A percentile compares a stretch with the other conserved stretches of the same genome.
Conservation (phyloP, 2,888 invertebrate genomes). For the Chaitophorus viminalis region DNA sequence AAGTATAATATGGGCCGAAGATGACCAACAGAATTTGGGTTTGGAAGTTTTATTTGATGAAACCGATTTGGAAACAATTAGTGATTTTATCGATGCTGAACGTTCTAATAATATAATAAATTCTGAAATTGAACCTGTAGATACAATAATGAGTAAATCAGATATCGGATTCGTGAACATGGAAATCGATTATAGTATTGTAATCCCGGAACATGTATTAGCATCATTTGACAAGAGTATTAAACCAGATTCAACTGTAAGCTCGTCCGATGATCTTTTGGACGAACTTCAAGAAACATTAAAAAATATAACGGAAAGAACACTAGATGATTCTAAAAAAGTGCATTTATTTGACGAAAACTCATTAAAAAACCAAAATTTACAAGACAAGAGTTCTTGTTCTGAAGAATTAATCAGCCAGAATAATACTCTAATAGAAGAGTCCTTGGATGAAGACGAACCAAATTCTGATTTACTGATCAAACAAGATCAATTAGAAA, state of each 20-base stretch:
- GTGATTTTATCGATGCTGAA: constrained; percentile 62
- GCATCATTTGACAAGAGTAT: constrained; percentile 24
- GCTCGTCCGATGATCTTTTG: constrained; percentile 62
- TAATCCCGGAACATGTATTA: constrained; percentile 45
- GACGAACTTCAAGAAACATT: constrained; percentile 59
- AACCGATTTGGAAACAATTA: constrained; percentile 23
- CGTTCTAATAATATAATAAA: constrained; percentile 63
- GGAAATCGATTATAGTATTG: constrained; percentile 14
- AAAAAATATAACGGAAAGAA: constrained; percentile 62
- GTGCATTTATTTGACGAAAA: background rate
- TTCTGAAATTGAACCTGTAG: constrained; percentile 62
- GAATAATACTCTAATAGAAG: background rate
- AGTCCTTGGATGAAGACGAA: background rate
- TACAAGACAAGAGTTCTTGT: background rate
- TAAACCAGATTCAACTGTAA: constrained; percentile 60
- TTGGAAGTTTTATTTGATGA: constrained; percentile 37
- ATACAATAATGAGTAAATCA: background rate
- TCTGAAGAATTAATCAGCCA: background rate
- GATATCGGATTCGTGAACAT: constrained; percentile 10
- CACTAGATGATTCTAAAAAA: constrained; percentile 28
- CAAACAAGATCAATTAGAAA: background rate
- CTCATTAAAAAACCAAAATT: background rate
- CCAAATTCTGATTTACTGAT: background rate
- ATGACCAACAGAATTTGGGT: constrained; percentile 30
- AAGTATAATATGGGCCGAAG: constrained; percentile 44